Conservation (phyloP, 1,140 invertebrate genomes). For the Cydia splendana region DNA sequence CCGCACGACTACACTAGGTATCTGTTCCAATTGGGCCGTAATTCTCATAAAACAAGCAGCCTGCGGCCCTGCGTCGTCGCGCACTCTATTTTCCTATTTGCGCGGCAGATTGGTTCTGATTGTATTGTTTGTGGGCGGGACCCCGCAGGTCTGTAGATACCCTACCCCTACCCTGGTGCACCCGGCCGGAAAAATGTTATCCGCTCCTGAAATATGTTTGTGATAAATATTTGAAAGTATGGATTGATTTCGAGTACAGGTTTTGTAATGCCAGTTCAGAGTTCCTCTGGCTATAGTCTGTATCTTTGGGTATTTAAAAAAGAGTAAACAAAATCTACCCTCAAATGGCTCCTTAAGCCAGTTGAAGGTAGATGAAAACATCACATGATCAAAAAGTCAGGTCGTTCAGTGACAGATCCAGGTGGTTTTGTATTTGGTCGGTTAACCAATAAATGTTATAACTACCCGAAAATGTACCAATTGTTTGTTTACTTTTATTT, state of each 20-base stretch:
- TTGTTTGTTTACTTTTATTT: no score
- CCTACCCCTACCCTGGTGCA: conserved; percentile 46
- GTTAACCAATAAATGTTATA: no score
- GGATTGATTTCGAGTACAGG: conserved; percentile 14
- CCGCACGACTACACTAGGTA: background rate
- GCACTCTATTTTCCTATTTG: conserved; percentile 79
- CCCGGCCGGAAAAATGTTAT: conserved; percentile 67
- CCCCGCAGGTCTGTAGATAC: conserved; percentile 5
- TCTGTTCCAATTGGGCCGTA: conserved; percentile 12
- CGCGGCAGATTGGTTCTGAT: conserved; percentile 77
- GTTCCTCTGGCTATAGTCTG: background rate
- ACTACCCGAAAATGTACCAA: no score
- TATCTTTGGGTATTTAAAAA: no score
- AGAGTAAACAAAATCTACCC: no score
- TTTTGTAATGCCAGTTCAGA: background rate
- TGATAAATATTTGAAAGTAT: conserved; percentile 60
- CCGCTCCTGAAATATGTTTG: conserved; percentile 51
- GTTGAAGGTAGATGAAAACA: no score
- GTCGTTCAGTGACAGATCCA: no score
- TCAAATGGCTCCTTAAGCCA: no score
- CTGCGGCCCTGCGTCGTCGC: conserved; percentile 65
- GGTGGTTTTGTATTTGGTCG: no score
- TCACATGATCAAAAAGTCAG: no score
- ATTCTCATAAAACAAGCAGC: conserved; percentile 34
- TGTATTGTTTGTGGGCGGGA: conserved; percentile 75